Base-by-base conservation (phyloP, 2,888 invertebrate species). In the Cordilura impudica region DNA sequence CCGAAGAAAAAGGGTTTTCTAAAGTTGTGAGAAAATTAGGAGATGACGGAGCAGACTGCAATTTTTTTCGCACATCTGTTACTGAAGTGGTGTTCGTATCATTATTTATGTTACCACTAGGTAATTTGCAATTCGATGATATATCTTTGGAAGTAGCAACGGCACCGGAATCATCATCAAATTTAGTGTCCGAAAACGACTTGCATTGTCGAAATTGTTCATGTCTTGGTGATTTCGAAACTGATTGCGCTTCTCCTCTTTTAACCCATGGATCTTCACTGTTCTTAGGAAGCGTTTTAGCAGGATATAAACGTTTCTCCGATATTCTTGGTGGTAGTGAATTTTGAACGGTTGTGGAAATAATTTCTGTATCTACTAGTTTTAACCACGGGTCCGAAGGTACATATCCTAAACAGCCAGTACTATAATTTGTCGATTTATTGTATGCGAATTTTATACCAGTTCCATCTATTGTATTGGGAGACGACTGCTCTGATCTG, bases 401-500 rank as follows among this genome's bases (percentile, higher is more conserved):
- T 26, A 86, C 84, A 81, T 89, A 88, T 2, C 86, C 86, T 29
- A 90, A 82, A 60, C 89, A 89, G 23, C 87, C 87, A 2, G 88
- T 87, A 72, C 88, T 89, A 67, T 85, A 86, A 51, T 88, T 87
- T 49, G 85, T 84, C 10, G 81, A 80, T 67, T 81, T 81, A 63
- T 84, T 86, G 71, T 86, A 86, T 21, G 82, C 76, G 80, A 87
- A 87, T 56, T 83, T 83, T 3, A 82, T 82, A 23, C 87, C 85
- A 82, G 86, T 76, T 53, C 85, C 83, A n/a, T 86, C 86, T 0
- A 78, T 74, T 65, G 89, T 86, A 83, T 87, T 87, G 81, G 90
- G 89, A 70, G 90, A 87, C 81, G 90, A 88, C 82, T 90, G 90
- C 83, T 91, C 91, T 71, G 90, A 90, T 83, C 86, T 86, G 43